phyloP scores from a whole-genome alignment of 2,797 vertebrate genomes.

The Martes flavigula region DNA sequence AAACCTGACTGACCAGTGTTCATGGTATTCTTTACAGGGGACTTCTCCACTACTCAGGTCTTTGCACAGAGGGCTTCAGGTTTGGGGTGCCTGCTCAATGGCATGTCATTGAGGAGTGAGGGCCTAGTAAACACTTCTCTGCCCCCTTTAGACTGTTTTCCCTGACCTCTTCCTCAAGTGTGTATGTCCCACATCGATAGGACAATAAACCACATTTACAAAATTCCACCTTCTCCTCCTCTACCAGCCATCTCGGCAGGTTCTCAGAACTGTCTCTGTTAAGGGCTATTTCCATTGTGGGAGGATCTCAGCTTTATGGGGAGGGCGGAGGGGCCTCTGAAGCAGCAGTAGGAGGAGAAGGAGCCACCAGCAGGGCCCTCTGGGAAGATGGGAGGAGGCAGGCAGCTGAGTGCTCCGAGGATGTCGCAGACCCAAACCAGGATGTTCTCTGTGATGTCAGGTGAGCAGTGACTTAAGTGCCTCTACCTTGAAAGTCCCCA shows the following conservation, averaged over 20 bases:
- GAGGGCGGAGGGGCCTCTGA: background rate
- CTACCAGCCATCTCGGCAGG: background rate
- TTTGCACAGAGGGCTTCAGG: background rate
- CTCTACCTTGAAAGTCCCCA: background rate
- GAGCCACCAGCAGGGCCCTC: background rate
- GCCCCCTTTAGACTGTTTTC: background rate
- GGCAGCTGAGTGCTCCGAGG: rapidly evolving
- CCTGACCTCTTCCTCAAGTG: background rate
- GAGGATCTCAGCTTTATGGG: background rate
- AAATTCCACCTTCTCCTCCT: background rate
- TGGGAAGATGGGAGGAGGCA: background rate
- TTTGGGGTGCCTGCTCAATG: background rate
- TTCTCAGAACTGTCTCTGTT: background rate
- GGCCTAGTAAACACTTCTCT: background rate
- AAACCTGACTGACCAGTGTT: background rate
- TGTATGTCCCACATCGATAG: background rate
- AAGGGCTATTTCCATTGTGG: background rate
- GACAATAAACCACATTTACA: background rate
- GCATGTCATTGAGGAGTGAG: background rate
- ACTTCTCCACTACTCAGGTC: too few species aligned
- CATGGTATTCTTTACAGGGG: background rate
- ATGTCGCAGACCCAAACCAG: background rate
- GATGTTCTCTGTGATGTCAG: background rate
- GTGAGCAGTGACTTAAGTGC: background rate
- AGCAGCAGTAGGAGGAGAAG: background rate